Base-by-base conservation (phyloP, 2,797 vertebrate genomes). In the Dryobates pubescens region DNA sequence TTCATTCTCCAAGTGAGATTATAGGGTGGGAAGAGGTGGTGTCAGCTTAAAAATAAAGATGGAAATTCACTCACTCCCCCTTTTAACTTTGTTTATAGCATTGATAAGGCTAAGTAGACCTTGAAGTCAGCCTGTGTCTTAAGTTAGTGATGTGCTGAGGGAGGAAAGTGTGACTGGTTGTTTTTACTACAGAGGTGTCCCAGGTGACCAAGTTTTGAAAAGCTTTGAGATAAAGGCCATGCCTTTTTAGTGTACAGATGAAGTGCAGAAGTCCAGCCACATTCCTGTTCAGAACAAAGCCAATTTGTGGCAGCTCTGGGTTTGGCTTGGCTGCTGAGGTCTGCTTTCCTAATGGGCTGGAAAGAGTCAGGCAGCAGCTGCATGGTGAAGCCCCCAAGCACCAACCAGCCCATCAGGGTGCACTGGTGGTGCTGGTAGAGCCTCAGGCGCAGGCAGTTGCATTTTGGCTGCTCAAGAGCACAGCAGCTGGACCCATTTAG, bases 401-500 rank as follows among this genome's bases (percentile, higher is more conserved):
- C 49, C 49, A 49, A 92, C 76, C 89, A 88, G 94, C 96, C 96
- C 94, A 49, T 96, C 69, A 57, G 96, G 95, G 90, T 97, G 96
- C 97, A 82, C 96, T 51, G 23, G 13, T 97, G 88, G 89, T 87
- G 92, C 96, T 98, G 97, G 97, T 97, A 92, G 34, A 96, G 94
- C 95, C 94, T 96, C 97, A 83, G 88, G 94, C 71, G 61, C 10
- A 29, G 92, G 86, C 91, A 94, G 86, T 96, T 92, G 57, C 63
- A 51, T 97, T 97, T 98, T n/a, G 61, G 97, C 97, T 97, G 78
- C 97, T 95, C 85, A 73, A 97, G 96, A 30, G 85, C 62, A 86
- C 77, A 95, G 98, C 97, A 97, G 97, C 97, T 98, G 97, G 97
- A 92, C 89, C 88, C 89, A 27, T 97, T 97, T 82, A 91, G 79